Conservation (phyloP, 2,113 vertebrate species). For the Cynopterus brachyotis region DNA sequence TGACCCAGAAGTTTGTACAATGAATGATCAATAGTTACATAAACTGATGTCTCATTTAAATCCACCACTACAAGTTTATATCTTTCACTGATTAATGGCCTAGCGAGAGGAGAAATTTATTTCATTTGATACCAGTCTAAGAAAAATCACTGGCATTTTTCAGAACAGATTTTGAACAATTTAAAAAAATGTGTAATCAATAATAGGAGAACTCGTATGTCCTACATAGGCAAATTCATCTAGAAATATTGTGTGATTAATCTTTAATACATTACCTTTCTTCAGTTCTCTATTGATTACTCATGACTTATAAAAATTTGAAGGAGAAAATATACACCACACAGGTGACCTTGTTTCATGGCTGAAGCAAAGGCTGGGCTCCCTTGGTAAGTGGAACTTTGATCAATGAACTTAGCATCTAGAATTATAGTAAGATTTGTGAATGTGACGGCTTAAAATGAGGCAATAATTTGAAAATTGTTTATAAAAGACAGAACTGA, state of each 20-base stretch:
- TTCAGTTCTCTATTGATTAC: constrained; percentile 45
- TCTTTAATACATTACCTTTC: constrained; percentile 45
- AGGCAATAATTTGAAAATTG: background rate
- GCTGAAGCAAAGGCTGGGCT: background rate
- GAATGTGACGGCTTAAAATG: background rate
- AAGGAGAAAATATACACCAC: constrained; percentile 25
- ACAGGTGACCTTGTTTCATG: background rate
- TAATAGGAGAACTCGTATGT: constrained; percentile 36
- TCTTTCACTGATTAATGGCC: background rate
- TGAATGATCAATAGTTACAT: constrained; percentile 12
- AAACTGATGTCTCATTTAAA: constrained; percentile 28
- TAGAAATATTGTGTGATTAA: constrained; percentile 46
- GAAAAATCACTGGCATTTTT: constrained; percentile 1
- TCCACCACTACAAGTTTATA: background rate
- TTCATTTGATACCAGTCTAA: constrained; percentile 41
- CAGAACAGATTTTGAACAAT: constrained; percentile 53
- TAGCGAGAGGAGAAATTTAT: constrained; percentile 26
- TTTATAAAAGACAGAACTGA: background rate
- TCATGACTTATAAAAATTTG: constrained; percentile 19
- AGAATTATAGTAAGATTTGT: background rate
- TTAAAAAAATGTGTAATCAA: constrained; percentile 64
- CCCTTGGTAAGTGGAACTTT: background rate
- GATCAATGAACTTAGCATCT: background rate
- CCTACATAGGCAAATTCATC: background rate
- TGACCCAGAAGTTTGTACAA: background rate